Base-by-base conservation (phyloP, 2,113 vertebrate species). In the Pachycephala philippinensis region DNA sequence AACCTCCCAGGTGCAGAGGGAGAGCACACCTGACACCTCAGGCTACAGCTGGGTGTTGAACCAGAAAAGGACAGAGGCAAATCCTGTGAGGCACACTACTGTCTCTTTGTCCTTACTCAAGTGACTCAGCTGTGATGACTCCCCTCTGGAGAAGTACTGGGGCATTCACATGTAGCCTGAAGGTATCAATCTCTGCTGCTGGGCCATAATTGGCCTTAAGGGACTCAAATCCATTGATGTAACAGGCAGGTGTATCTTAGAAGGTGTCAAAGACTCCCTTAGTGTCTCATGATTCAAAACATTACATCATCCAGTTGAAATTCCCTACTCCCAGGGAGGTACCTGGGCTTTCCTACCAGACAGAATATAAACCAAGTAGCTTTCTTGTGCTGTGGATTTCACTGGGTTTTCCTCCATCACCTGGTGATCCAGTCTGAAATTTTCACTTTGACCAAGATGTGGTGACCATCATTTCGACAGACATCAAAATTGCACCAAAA, bases 11-110 rank as follows among this genome's bases (percentile, higher is more conserved):
- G 42, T 17, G 20, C 20, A n/a, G 24, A 11, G 35, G 13, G 42
- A 0, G 0, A 19, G 59, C 42, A n/a, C 12, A 47, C 1, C 15
- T 0, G 1, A 47, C 23, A n/a, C 20, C 16, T 50, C 71, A 27
- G 37, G 37, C 26, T 42, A 26, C 31, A 35, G 5, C 35, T 66
- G 52, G 7, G 13, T 35, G 14, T 6, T 42, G 37, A 68, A 47
- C 5, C 13, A 68, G 44, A 11, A 9, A 35, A 42, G 35, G 2
- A 57, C 1, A 24, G 16, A 66, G 31, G 9, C 42, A 75, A 24
- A 57, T 30, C 42, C 42, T 57, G 1, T 0, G 0, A 57, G 30
- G 24, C 42, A 42, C 8, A 30, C 3, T 3, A 8, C 20, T 20
- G 35, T 40, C 5, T 30, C 42, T 64, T 28, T 50, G 37, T 66